phyloP scores from a whole-genome alignment of 2,888 invertebrate species.

The Cistogaster globosa region DNA sequence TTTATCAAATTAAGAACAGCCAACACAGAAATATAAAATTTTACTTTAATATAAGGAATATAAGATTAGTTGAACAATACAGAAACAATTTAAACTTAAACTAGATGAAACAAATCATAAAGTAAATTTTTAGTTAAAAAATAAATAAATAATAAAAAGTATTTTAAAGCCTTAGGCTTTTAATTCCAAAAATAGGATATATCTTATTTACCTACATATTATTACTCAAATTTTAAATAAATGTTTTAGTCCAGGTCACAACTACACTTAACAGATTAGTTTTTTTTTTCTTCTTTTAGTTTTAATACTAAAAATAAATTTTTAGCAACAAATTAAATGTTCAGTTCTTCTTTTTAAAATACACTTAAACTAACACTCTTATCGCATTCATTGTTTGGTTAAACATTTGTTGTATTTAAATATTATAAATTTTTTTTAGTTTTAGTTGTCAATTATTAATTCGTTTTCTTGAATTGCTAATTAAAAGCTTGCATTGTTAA shows the following conservation, averaged over 20 bases:
- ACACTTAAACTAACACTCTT: constrained; percentile 65
- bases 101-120: constrained; percentile 22
- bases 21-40: constrained; percentile 30
- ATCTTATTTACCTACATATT: neutral
- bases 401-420: constrained; percentile 27
- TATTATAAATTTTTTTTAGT: constrained; percentile 36
- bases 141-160: constrained; percentile 23
- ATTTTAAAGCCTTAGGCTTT: constrained; percentile 63
- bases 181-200: constrained; percentile 5
- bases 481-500: constrained; percentile 70
- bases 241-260: constrained; percentile 33
- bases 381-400: constrained; percentile 58
- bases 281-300: neutral
- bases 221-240: constrained; percentile 16
- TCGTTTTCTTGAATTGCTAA: constrained; percentile 65
- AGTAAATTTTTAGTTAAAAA: neutral
- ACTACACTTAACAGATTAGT: constrained; percentile 18
- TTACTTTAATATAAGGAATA: constrained; percentile 37
- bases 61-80: constrained; percentile 9
- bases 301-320: constrained; percentile 1
- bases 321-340: neutral
- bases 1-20: constrained; percentile 59
- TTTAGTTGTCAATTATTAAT: constrained; percentile 60
- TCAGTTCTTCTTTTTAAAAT: constrained; percentile 14
- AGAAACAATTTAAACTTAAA: constrained; percentile 5